Evolutionary conservation across 2,113 vertebrate species (phyloP).

Genomic region (Prochilodus magdalenae): DNA sequence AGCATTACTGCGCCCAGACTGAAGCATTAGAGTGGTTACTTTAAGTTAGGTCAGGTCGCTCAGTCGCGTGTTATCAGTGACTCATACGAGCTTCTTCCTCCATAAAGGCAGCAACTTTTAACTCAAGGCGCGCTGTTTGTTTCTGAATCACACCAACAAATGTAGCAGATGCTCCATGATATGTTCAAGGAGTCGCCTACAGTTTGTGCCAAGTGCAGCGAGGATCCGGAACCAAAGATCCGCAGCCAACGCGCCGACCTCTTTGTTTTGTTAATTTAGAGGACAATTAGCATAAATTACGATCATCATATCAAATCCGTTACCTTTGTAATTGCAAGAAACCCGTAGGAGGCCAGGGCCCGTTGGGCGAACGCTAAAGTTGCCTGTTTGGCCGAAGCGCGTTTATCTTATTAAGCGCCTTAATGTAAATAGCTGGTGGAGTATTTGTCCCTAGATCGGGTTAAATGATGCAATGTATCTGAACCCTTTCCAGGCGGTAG

Average conservation of each 20-base stretch:
- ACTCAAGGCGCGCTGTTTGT: constrained; percentile 19
- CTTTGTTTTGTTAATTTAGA: constrained; percentile 52
- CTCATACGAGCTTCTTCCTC: background rate
- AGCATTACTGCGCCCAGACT: background rate
- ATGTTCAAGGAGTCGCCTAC: constrained; percentile 19
- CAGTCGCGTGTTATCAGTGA: background rate
- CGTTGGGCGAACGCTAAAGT: constrained; percentile 44
- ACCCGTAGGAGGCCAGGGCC: constrained; percentile 31
- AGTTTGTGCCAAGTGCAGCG: constrained; percentile 42
- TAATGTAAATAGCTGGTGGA: constrained; percentile 41
- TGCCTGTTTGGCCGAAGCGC: constrained; percentile 33
- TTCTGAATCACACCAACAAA: constrained; percentile 19
- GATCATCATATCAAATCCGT: constrained; percentile 43
- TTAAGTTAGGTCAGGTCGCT: background rate
- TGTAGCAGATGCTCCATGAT: background rate
- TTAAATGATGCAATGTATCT: constrained; percentile 23
- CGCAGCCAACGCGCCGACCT: constrained; percentile 29
- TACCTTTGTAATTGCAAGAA: constrained; percentile 48
- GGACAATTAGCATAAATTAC: constrained; percentile 50
- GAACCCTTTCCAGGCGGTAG: background rate
- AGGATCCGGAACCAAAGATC: constrained; percentile 39
- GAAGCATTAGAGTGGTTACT: background rate
- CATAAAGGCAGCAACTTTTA: constrained; percentile 8
- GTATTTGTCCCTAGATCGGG: constrained; percentile 12
- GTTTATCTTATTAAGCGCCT: constrained; percentile 47